A percentile compares a stretch with the other conserved stretches of the same genome.
Conservation (phyloP, 2,888 invertebrate species). For the Gymnosoma rotundatum region DNA sequence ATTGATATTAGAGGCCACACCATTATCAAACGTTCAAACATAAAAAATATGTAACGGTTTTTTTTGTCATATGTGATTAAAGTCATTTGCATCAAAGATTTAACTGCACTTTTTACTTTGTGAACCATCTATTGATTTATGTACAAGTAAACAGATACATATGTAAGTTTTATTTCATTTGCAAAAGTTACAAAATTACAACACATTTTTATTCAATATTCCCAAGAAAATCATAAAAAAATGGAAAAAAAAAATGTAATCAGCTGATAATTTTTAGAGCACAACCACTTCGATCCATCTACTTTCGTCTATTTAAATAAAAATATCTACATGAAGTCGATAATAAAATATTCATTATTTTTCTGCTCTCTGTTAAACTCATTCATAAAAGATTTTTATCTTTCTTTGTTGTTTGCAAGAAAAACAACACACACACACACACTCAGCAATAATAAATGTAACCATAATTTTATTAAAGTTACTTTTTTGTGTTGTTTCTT, state of each 20-base stretch:
- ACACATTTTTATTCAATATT: background rate
- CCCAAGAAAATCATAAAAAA: background rate
- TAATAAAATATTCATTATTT: constrained; percentile 28
- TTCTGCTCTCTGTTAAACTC: constrained; percentile 37
- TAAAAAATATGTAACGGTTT: constrained; percentile 19
- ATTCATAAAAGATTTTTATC: constrained; percentile 48
- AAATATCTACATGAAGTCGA: constrained; percentile 19
- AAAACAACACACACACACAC: background rate
- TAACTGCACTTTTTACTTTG: background rate
- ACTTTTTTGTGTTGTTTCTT: background rate
- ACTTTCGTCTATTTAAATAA: constrained; percentile 42
- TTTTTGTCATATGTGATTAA: constrained; percentile 1
- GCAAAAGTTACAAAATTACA: too few species aligned
- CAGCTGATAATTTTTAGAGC: constrained; percentile 59
- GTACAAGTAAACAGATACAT: too few species aligned
- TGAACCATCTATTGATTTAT: too few species aligned
- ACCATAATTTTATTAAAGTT: constrained; percentile 33
- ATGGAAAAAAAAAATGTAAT: constrained; percentile 8
- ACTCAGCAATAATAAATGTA: too few species aligned
- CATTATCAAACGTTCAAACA: background rate
- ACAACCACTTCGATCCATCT: constrained; percentile 57
- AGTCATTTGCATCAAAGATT: constrained; percentile 38
- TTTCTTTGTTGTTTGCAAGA: constrained; percentile 17
- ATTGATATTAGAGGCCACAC: background rate
- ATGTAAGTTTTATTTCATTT: background rate